A percentile compares a stretch with the other conserved stretches of the same genome.
phyloP scores from a whole-genome alignment of 2,888 invertebrate species.

The Alentia gelatinosa region DNA sequence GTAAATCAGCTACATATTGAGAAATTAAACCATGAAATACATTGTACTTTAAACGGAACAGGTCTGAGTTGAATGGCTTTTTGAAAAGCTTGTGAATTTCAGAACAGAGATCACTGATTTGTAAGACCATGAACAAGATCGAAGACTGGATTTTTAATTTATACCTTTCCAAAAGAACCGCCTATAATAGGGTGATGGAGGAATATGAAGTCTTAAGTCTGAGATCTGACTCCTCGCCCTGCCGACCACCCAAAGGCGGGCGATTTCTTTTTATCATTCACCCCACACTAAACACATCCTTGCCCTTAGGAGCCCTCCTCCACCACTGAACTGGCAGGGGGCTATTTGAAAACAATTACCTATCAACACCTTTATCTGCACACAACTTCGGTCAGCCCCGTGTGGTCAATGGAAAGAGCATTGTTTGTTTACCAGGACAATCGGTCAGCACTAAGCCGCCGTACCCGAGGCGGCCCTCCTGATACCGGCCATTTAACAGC shows the following conservation, averaged over 20 bases:
- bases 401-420: not conserved
- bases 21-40: too few species aligned
- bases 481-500: not conserved
- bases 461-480: not conserved
- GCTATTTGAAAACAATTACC: conserved; percentile 31
- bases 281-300: not conserved
- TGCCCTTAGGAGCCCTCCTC: not conserved
- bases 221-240: not conserved
- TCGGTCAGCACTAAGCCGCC: not conserved
- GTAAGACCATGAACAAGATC: too few species aligned
- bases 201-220: too few species aligned
- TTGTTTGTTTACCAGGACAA: conserved; percentile 21
- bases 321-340: not conserved
- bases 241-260: not conserved
- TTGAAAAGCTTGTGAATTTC: too few species aligned
- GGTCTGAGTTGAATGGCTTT: too few species aligned
- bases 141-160: too few species aligned
- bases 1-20: too few species aligned
- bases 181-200: too few species aligned
- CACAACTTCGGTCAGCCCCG: not conserved
- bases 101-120: too few species aligned
- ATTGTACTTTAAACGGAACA: too few species aligned
- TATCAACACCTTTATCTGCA: conserved; percentile 27
- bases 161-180: too few species aligned
- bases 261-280: not conserved